These are phyloP conservation scores for Cygnus olor DNA, from an alignment of 2,797 vertebrate species.

Conservation along the genomic window DNA sequence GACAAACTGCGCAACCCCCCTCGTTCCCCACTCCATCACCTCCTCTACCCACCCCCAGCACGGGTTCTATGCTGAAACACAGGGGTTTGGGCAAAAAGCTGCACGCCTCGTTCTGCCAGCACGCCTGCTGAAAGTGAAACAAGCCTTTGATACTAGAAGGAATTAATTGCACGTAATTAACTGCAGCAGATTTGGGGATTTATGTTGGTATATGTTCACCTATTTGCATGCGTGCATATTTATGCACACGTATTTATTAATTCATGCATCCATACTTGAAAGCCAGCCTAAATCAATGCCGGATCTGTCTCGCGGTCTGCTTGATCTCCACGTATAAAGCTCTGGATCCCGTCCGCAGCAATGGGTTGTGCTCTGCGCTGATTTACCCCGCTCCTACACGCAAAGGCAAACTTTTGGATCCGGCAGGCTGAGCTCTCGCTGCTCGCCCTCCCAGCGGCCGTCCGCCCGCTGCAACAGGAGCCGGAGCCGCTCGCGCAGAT, in stretches of 20 bases:
- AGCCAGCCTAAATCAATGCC: not conserved
- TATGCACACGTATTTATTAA: not conserved
- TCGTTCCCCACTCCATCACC: no score
- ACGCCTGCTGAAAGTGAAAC: not conserved
- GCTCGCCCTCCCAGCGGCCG: not conserved
- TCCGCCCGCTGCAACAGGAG: constrained; percentile 8
- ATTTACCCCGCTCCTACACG: not conserved
- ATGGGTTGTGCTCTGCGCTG: not conserved
- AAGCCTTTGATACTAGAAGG: not conserved
- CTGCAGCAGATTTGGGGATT: not conserved
- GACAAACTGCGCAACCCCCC: not conserved
- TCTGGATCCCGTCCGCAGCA: not conserved
- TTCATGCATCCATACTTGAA: not conserved
- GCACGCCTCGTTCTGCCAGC: not conserved
- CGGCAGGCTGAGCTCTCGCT: not conserved
- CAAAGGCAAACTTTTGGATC: not conserved
- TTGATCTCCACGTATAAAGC: not conserved
- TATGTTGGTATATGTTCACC: not conserved
- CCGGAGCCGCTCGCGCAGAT: not conserved
- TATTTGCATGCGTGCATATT: not conserved
- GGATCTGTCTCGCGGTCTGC: not conserved
- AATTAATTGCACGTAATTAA: not conserved
- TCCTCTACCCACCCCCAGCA: not conserved
- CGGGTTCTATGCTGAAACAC: not conserved
- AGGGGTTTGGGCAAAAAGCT: not conserved